Evolutionary conservation across 2,888 invertebrate species (phyloP).

Genomic region (Yponomeuta plumbellus): DNA sequence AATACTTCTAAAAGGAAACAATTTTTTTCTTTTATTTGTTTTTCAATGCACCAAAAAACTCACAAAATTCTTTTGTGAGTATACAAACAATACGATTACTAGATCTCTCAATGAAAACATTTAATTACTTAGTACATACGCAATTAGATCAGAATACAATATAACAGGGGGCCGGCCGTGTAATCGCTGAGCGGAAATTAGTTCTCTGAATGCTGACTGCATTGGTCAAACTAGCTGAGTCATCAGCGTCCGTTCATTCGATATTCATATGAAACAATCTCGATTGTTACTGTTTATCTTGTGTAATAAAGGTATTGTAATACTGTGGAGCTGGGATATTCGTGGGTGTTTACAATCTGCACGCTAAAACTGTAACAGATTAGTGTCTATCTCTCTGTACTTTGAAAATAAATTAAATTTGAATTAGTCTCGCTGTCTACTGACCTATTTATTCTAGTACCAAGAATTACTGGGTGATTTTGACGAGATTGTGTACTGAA

Average conservation of each 20-base stretch:
- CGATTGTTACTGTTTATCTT: conserved; percentile 54
- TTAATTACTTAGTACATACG: background rate
- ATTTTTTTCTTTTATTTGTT: background rate
- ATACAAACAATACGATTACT: background rate
- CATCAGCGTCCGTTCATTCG: conserved; percentile 41
- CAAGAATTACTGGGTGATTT: no score
- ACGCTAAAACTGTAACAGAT: no score
- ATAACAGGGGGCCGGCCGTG: no score
- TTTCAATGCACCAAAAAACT: no score
- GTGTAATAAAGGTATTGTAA: conserved; percentile 51
- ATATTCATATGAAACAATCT: conserved; percentile 54
- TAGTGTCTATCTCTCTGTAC: no score
- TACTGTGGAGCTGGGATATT: conserved; percentile 26
- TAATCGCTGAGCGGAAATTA: background rate
- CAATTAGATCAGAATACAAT: no score
- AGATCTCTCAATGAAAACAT: background rate
- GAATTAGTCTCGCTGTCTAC: no score
- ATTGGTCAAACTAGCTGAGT: conserved; percentile 40
- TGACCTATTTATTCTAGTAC: no score
- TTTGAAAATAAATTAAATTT: no score
- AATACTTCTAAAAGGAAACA: background rate
- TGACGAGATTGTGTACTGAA: no score
- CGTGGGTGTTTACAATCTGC: conserved; percentile 34
- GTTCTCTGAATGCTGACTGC: conserved; percentile 28
- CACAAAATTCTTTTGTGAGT: no score